Percentiles rank a stretch among this genome's conserved stretches.
Evolutionary conservation across 2,888 invertebrate genomes (phyloP).

Genomic region (Ryuthela nishihirai): DNA sequence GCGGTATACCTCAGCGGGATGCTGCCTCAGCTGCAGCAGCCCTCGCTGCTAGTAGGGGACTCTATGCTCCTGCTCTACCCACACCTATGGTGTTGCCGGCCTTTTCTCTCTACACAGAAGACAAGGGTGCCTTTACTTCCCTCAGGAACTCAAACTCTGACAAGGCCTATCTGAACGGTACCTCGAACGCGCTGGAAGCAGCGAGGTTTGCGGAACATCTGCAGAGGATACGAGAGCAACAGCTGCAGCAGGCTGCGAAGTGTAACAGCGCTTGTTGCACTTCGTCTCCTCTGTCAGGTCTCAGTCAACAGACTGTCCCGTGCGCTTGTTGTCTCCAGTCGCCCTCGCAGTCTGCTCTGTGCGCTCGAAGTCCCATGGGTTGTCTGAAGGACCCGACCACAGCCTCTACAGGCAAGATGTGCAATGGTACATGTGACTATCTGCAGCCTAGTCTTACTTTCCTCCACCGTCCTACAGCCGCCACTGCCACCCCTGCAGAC

Average conservation of each 20-base stretch:
- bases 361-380: slow-evolving; percentile 31
- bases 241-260: slow-evolving; percentile 18
- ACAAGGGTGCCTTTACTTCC: slow-evolving; percentile 35
- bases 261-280: slow-evolving; percentile 28
- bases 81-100: slow-evolving; percentile 32
- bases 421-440: slow-evolving; percentile 14
- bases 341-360: slow-evolving; percentile 29
- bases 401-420: slow-evolving; percentile 20
- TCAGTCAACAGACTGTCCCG: slow-evolving; percentile 20
- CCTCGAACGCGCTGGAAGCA: slow-evolving; percentile 15
- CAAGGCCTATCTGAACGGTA: slow-evolving; percentile 19
- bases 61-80: slow-evolving; percentile 19
- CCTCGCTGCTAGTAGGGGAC: slow-evolving; percentile 17
- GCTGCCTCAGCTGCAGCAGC: slow-evolving; percentile 21
- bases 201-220: slow-evolving; percentile 33
- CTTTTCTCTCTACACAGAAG: slow-evolving; percentile 33
- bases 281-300: slow-evolving; percentile 10
- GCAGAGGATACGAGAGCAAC: slow-evolving; percentile 27
- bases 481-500: slow-evolving; percentile 17
- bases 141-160: slow-evolving; percentile 18
- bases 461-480: slow-evolving; percentile 30
- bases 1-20: slow-evolving; percentile 19
- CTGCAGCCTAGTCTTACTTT: slow-evolving; percentile 14
- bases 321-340: slow-evolving; percentile 33
- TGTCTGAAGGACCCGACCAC: slow-evolving; percentile 29